Base-by-base conservation (phyloP, 2,888 invertebrate species). In the Digitonthophagus gazella region DNA sequence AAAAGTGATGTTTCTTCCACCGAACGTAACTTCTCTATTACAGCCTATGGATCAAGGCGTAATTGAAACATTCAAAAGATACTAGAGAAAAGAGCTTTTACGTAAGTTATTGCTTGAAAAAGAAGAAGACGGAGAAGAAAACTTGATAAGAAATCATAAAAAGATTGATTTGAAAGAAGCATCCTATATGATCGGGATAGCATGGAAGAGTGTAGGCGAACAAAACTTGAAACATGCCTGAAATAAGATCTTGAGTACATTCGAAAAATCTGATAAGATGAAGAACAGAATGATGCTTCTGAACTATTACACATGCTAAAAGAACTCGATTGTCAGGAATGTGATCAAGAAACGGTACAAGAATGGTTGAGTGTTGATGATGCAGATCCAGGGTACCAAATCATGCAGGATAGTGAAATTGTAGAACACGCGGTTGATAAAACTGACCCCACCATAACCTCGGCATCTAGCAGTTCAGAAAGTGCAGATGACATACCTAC, bases 21-120 rank as follows among this genome's bases (percentile, higher is more conserved):
- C 71, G 14, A 69, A 67, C 64, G 74, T 74, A 2, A 76, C 74
- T 1, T 58, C 72, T 4, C 20, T 78, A n/a, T n/a, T n/a, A n/a
- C n/a, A n/a, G n/a, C n/a, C n/a, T n/a, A n/a, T n/a, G n/a, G n/a
- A n/a, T n/a, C n/a, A n/a, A n/a, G n/a, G n/a, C n/a, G n/a, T n/a
- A n/a, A n/a, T n/a, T n/a, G n/a, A n/a, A n/a, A n/a, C 14, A 55
- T 63, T 73, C 8, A 77, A 78, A 71, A 70, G 71, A 66, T 57
- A 69, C 6, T 76, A 77, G 67, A 74, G 72, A 69, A 71, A 68
- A 67, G 56, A 73, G 58, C 58, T 75, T 14, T 69, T 74, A 68
- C n/a, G n/a, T n/a, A n/a, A n/a, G n/a, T n/a, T n/a, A n/a, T n/a
- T n/a, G n/a, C n/a, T n/a, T n/a, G n/a, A n/a, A n/a, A n/a, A n/a